Base-by-base conservation (phyloP, 2,888 invertebrate species). In the Tenthredo mesomela region DNA sequence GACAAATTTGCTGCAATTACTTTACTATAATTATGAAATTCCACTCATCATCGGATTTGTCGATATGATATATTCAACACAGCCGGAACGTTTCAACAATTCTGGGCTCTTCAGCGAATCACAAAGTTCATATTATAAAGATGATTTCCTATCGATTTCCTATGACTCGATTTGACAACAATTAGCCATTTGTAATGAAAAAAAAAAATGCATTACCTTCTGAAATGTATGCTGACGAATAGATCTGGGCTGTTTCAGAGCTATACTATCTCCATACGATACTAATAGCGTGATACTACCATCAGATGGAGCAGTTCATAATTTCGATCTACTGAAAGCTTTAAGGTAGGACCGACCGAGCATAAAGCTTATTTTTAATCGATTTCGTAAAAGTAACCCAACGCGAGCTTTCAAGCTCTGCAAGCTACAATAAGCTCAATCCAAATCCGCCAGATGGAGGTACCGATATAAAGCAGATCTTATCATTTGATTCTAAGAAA, bases 321-420 rank as follows among this genome's bases (percentile, higher is more conserved):
- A 12, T 21, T 18, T n/a, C n/a, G 9, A 3, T n/a, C n/a, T 10
- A 7, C 43, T 21, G 0, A 73, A 12, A 67, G 33, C 67, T 43
- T 73, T 4, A n/a, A 1, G 43, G 21, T 21, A 43, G 37, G 12
- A 73, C 71, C 71, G 40, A 73, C 71, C n/a, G 71, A 73, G 43
- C 12, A 43, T 25, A 43, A 73, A 37, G 71, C 71, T 21, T 40
- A 10, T 3, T 33, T 3, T 33, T 15, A 67, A 29, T 29, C 67
- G 25, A 29, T 15, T 67, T 9, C 29, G 67, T 4, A 18, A 25
- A 29, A 12, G 15, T 29, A 67, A 5, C 33, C 15, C 25, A 67
- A 12, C 4, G 71, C n/a, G 43, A 73, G 71, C 71, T 73, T 70
- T 73, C 71, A 73, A 43, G 18, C 67, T 12, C 33, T 67, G 33